Evolutionary conservation across 2,888 invertebrate genomes (phyloP).

Genomic region (Melinopterus prodromus): DNA sequence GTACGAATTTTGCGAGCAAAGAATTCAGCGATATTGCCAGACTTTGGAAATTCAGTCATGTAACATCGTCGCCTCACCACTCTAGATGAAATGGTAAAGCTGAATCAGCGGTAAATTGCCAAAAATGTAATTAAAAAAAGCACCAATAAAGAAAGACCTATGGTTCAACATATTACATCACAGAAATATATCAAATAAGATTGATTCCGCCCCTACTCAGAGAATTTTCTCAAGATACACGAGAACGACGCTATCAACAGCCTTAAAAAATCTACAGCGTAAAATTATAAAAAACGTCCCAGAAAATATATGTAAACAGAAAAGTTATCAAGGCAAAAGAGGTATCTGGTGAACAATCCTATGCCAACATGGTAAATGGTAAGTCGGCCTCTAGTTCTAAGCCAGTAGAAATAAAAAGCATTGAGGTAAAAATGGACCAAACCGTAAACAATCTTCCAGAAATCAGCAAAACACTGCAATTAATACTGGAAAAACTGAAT

Average conservation of each 20-base stretch:
- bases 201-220: neutral
- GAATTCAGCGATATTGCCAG: neutral
- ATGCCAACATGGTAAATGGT: too few species aligned
- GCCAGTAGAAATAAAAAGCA: too few species aligned
- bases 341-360: too few species aligned
- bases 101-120: slow-evolving; percentile 5
- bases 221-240: slow-evolving; percentile 8
- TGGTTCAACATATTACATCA: slow-evolving; percentile 7
- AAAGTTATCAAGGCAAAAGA: too few species aligned
- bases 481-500: too few species aligned
- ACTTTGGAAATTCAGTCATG: neutral
- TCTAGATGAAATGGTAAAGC: slow-evolving; percentile 40
- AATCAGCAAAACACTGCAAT: too few species aligned
- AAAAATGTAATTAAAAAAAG: slow-evolving; percentile 6
- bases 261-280: slow-evolving; percentile 7
- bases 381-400: too few species aligned
- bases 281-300: neutral
- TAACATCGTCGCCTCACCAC: slow-evolving; percentile 41
- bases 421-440: too few species aligned
- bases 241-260: neutral
- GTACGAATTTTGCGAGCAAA: slow-evolving; percentile 9
- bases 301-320: too few species aligned
- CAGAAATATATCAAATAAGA: slow-evolving; percentile 16
- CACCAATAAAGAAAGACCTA: neutral
- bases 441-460: too few species aligned